These are phyloP conservation scores for Colistium nudipinnis DNA, from an alignment of 2,113 vertebrate species.

Conservation along the genomic window DNA sequence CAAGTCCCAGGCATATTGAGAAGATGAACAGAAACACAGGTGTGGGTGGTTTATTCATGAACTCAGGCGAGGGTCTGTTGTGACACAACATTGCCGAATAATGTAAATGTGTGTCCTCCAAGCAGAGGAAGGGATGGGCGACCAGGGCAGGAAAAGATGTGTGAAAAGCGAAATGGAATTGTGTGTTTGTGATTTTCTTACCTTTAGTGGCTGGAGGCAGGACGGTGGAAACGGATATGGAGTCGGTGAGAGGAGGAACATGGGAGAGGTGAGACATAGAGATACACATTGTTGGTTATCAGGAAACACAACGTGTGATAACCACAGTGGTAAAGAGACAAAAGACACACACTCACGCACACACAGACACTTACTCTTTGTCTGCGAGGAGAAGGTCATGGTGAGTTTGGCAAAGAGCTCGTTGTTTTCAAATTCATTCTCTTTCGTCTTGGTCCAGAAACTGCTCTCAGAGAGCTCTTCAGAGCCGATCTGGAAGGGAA, in stretches of 20 bases:
- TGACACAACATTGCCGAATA: slow-evolving; percentile 63
- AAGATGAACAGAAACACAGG: slow-evolving; percentile 58
- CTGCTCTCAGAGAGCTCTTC: slow-evolving; percentile 88
- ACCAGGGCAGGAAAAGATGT: slow-evolving; percentile 20
- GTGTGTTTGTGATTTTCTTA: slow-evolving; percentile 62
- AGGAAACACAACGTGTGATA: slow-evolving; percentile 32
- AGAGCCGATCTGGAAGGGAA: slow-evolving; percentile 78
- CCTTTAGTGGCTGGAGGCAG: slow-evolving; percentile 74
- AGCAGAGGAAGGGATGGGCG: slow-evolving; percentile 23
- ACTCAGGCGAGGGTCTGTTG: slow-evolving; percentile 50
- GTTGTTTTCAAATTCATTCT: slow-evolving; percentile 86
- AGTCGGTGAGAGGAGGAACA: not conserved
- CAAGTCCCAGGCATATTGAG: slow-evolving; percentile 42
- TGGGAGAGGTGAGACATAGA: slow-evolving; percentile 24
- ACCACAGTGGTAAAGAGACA: slow-evolving; percentile 18
- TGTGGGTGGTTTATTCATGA: slow-evolving; percentile 68
- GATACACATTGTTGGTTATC: slow-evolving; percentile 51
- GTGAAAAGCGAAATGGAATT: slow-evolving; percentile 29
- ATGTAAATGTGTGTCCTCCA: slow-evolving; percentile 64
- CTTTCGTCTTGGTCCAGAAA: slow-evolving; percentile 89
- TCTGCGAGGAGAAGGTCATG: slow-evolving; percentile 87
- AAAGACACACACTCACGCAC: slow-evolving; percentile 80
- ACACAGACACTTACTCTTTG: slow-evolving; percentile 86
- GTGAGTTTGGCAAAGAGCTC: slow-evolving; percentile 93
- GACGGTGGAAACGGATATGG: slow-evolving; percentile 44